These are phyloP conservation scores for Triplophysa tibetana DNA, from an alignment of 2,113 vertebrate species.

Conservation along the genomic window DNA sequence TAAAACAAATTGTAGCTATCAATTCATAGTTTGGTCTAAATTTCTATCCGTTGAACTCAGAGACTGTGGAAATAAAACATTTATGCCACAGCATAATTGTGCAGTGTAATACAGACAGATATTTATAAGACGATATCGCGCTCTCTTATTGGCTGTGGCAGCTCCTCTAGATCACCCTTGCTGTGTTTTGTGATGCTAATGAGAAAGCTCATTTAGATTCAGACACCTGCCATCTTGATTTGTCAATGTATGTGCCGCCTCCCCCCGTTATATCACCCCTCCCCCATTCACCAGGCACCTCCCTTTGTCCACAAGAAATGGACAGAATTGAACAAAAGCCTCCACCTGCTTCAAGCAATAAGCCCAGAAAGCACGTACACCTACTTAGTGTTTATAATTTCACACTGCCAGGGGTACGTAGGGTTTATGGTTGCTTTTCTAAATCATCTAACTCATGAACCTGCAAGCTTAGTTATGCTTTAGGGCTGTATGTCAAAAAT, in stretches of 20 bases:
- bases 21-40: no score
- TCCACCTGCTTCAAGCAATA: neutral
- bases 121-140: neutral
- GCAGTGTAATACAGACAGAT: neutral
- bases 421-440: neutral
- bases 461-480: neutral
- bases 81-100: slow-evolving; percentile 5
- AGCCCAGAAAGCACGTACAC: neutral
- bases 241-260: slow-evolving; percentile 42
- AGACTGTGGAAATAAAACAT: slow-evolving; percentile 21
- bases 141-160: slow-evolving; percentile 18
- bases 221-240: slow-evolving; percentile 61
- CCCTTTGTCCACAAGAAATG: slow-evolving; percentile 49
- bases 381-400: neutral
- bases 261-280: slow-evolving; percentile 44
- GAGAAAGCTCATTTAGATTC: slow-evolving; percentile 61
- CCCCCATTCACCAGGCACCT: slow-evolving; percentile 43
- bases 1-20: no score
- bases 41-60: neutral
- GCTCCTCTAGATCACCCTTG: slow-evolving; percentile 9
- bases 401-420: neutral
- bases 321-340: slow-evolving; percentile 53
- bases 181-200: slow-evolving; percentile 70
- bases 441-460: neutral
- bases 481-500: neutral